Evolutionary conservation across 2,797 vertebrate species (phyloP).

Genomic region (Taeniopygia guttata): DNA sequence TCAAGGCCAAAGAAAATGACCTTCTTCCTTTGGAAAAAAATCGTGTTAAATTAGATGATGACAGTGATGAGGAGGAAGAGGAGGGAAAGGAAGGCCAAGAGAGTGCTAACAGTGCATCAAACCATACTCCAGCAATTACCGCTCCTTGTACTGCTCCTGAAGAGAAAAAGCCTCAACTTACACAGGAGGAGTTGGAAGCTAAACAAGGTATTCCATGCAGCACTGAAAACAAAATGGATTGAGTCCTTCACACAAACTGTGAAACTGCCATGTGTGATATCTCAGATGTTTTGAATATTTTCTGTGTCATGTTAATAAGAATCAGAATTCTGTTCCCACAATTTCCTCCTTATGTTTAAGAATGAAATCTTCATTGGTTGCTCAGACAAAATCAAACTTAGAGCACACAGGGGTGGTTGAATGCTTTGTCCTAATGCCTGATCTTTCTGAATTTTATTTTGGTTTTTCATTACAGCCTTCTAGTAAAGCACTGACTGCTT

Average conservation of each 20-base stretch:
- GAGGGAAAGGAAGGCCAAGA: conserved; percentile 83
- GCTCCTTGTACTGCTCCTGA: conserved; percentile 72
- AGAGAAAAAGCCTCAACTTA: conserved; percentile 89
- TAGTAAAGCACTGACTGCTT: background rate
- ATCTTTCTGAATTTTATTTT: background rate
- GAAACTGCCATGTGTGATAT: background rate
- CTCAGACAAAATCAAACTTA: background rate
- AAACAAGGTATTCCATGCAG: conserved; percentile 87
- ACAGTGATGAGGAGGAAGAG: conserved; percentile 90
- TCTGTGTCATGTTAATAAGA: background rate
- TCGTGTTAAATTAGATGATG: conserved; percentile 91
- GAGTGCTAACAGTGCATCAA: conserved; percentile 48
- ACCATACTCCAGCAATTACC: conserved; percentile 55
- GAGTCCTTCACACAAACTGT: background rate
- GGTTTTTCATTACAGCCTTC: background rate
- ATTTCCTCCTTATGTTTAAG: background rate
- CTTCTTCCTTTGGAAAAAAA: conserved; percentile 96
- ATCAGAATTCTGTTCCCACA: background rate
- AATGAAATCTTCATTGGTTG: background rate
- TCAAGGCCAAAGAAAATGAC: conserved; percentile 95
- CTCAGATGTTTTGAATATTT: background rate
- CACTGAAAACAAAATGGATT: background rate
- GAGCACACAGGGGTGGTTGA: background rate
- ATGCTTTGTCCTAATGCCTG: background rate
- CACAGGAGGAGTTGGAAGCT: conserved; percentile 92